phyloP scores from a whole-genome alignment of 2,797 vertebrate genomes.

The Bryconaethiops microstoma region DNA sequence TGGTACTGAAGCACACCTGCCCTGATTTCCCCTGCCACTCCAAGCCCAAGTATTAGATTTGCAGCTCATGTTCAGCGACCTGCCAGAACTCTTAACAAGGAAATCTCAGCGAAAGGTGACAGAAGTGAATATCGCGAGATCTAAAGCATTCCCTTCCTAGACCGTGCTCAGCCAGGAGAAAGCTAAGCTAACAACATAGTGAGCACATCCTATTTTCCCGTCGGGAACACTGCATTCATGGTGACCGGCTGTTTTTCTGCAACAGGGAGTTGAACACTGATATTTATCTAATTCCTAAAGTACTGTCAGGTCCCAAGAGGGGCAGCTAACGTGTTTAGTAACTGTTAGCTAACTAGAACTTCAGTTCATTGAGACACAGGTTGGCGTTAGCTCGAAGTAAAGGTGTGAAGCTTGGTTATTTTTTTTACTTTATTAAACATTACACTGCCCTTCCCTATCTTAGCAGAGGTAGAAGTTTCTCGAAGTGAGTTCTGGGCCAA shows the following conservation, averaged over 20 bases:
- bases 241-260: neutral
- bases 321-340: neutral
- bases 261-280: neutral
- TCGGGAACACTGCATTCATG: conserved; percentile 32
- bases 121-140: neutral
- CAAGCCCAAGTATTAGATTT: too few relatives aligned
- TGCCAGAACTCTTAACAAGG: neutral
- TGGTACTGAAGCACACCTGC: too few relatives aligned
- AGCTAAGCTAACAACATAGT: conserved; percentile 23
- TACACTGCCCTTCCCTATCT: neutral
- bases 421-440: neutral
- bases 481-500: neutral
- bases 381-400: neutral
- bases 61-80: too few relatives aligned
- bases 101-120: conserved; percentile 21
- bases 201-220: conserved; percentile 41
- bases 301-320: neutral
- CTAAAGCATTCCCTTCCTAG: conserved; percentile 13
- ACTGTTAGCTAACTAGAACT: neutral
- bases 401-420: neutral
- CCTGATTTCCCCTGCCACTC: too few relatives aligned
- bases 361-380: neutral
- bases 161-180: neutral
- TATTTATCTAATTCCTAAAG: neutral
- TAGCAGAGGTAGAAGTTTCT: neutral